These are phyloP conservation scores for Sardinella longiceps DNA, from an alignment of 2,797 vertebrate species.

Conservation along the genomic window DNA sequence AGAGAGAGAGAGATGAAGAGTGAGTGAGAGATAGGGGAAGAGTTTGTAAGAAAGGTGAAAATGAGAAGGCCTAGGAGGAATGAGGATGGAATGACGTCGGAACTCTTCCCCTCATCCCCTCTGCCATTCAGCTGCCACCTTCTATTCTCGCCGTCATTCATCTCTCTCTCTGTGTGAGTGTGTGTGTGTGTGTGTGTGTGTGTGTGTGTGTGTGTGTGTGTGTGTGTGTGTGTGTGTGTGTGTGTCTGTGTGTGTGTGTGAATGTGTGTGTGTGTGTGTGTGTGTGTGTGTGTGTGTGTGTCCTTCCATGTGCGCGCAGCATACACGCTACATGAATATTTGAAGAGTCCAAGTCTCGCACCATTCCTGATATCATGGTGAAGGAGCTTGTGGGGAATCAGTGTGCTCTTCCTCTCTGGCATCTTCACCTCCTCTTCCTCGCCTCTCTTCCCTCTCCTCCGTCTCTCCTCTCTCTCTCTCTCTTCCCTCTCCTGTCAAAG, in stretches of 20 bases:
- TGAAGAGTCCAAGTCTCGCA: neutral
- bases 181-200: conserved; percentile 33
- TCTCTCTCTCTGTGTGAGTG: conserved; percentile 50
- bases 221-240: conserved; percentile 3
- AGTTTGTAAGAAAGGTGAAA: neutral
- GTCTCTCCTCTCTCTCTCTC: neutral
- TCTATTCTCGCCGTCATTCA: conserved; percentile 60
- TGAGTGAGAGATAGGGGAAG: neutral
- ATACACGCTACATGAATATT: conserved; percentile 22
- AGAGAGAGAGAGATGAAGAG: neutral
- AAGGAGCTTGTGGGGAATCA: neutral
- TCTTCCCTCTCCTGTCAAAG: neutral
- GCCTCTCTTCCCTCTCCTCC: neutral
- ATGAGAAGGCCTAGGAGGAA: neutral
- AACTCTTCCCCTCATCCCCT: conserved; percentile 35
- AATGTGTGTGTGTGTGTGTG: neutral
- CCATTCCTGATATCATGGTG: neutral
- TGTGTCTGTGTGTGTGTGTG: neutral
- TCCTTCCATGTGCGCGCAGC: neutral
- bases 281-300: conserved; percentile 1
- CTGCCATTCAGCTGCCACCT: conserved; percentile 46
- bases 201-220: neutral
- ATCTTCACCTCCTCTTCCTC: neutral
- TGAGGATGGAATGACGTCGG: neutral
- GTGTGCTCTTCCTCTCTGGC: neutral